Evolutionary conservation across 1,140 invertebrate species (phyloP), one percentile per base, ranked within the genome.

Genomic region (Liolophura sinensis): DNA sequence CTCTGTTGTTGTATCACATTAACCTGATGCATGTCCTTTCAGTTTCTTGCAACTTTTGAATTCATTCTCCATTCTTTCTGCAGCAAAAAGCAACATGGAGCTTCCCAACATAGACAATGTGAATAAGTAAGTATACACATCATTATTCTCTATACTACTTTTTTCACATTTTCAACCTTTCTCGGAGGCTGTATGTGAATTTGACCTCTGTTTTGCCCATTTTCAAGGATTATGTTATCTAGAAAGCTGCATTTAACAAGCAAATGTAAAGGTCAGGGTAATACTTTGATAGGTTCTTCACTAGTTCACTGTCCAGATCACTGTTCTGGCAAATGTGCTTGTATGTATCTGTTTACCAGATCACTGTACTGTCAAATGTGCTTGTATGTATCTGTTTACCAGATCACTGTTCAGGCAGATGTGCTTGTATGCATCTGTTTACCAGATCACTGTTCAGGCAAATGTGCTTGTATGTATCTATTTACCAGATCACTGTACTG

Each of bases 21-120:
- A 1, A 56, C n/a, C 22, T 24, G 60, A 18, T 40, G 6, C 18
- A 22, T 59, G n/a, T n/a, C 12, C 20, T 55, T 48, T 54, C 50
- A n/a, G 14, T 65, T 61, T 40, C 18, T 31, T n/a, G 4, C 20
- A 61, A 46, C 20, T 54, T 52, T 40, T 40, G 22, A 55, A 51
- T 18, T 60, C 62, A 54, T 60, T 40, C 59, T 55, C 46, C 9
- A 11, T 66, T 55, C 65, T 58, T 61, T 18, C 74, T 78, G 64
- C 73, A 83, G 81, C 73, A n/a, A 80, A 80, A 70, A 80, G 80
- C 31, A 67, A 72, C 27, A 58, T 84, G 52, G 68, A 74, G 59
- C 58, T 82, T 47, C 65, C 68, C 31, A 76, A 75, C 60, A 60
- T 84, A 31, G 81, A 82, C 52, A 69, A 73, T 69, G 76, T 82